Percentiles rank a stretch among this genome's conserved stretches.
phyloP scores from a whole-genome alignment of 2,888 invertebrate species.

The Thymelicus acteon region DNA sequence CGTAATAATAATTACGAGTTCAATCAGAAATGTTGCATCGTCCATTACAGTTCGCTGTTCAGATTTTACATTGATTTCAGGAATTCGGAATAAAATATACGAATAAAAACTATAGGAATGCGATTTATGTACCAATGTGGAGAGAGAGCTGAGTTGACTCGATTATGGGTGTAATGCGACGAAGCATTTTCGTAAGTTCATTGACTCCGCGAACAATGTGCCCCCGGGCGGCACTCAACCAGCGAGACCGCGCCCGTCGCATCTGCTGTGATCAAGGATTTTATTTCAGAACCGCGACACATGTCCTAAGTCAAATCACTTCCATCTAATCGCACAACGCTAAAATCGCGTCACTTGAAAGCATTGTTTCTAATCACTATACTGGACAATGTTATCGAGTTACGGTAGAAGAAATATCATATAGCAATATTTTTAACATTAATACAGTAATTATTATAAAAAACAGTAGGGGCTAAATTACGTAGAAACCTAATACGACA shows the following conservation, averaged over 20 bases:
- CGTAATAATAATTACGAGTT: constrained; percentile 20
- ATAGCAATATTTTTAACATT: background rate
- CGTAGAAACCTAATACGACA: background rate
- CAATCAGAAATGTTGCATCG: constrained; percentile 17
- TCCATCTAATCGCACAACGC: constrained; percentile 12
- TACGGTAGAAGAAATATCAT: too few species aligned
- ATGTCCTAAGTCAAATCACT: constrained; percentile 49
- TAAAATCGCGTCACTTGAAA: background rate
- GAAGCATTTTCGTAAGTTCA: constrained; percentile 81
- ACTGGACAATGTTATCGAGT: too few species aligned
- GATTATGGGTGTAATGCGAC: constrained; percentile 81
- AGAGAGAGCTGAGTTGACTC: constrained; percentile 69
- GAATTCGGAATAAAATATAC: constrained; percentile 51
- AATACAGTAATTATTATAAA: background rate
- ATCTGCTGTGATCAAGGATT: constrained; percentile 73
- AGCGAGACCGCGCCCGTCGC: constrained; percentile 63
- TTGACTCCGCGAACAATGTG: constrained; percentile 80
- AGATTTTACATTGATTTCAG: constrained; percentile 48
- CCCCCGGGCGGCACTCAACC: constrained; percentile 57
- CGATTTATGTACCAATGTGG: constrained; percentile 72
- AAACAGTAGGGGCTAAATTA: background rate
- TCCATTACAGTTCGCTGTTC: background rate
- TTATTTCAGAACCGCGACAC: constrained; percentile 68
- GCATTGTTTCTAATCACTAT: too few species aligned
- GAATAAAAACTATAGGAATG: constrained; percentile 66